These are phyloP conservation scores for Oreochromis niloticus DNA, from an alignment of 2,113 vertebrate species.

Conservation along the genomic window DNA sequence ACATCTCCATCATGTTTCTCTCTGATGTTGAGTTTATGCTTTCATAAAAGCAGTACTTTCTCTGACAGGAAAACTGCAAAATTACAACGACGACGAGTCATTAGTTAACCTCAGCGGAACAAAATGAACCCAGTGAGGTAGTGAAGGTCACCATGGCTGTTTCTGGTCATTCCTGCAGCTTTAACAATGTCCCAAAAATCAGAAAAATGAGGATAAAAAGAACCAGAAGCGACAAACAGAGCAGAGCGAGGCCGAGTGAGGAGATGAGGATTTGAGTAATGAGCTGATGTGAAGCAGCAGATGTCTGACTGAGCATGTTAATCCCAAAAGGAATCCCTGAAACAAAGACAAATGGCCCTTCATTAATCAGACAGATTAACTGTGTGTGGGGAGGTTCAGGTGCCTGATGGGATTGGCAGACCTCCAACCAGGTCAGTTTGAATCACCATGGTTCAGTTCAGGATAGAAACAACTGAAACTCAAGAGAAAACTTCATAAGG, in stretches of 20 bases:
- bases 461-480: neutral
- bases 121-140: neutral
- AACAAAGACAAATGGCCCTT: neutral
- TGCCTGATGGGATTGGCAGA: conserved; percentile 35
- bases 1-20: neutral
- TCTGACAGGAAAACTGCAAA: neutral
- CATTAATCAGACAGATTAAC: conserved; percentile 4
- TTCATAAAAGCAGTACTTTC: neutral
- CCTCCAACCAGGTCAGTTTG: conserved; percentile 8
- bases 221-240: neutral
- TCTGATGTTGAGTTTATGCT: neutral
- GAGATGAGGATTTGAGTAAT: neutral
- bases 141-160: neutral
- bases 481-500: neutral
- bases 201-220: neutral
- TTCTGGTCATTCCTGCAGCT: neutral
- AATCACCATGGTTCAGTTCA: neutral
- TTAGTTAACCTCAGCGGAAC: neutral
- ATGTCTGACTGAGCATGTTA: neutral
- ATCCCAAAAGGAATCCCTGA: neutral
- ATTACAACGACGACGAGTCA: neutral
- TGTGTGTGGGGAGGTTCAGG: neutral
- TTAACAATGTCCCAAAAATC: neutral
- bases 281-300: conserved; percentile 6
- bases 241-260: neutral